Percentiles rank a stretch among this genome's conserved stretches.
Conservation (phyloP, 2,888 invertebrate species). For the Drosophila paracracens region DNA sequence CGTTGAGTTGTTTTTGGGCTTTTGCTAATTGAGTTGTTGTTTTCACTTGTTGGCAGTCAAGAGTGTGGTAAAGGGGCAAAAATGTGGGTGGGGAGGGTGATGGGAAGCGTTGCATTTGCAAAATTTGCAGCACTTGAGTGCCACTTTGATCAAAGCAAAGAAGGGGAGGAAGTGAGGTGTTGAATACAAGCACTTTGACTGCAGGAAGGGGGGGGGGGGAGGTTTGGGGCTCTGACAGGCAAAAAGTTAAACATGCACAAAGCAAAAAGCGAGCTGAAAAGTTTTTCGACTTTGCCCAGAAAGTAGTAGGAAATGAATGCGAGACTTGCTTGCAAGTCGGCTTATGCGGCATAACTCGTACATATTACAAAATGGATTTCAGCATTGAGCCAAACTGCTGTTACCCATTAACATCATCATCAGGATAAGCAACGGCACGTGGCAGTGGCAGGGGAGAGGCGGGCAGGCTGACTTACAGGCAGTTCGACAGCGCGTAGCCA, state of each 20-base stretch:
- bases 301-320: constrained; percentile 65
- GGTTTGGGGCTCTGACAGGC: constrained; percentile 41
- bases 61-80: constrained; percentile 13
- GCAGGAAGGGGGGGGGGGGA: background rate
- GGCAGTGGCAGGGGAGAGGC: background rate
- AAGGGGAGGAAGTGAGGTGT: background rate
- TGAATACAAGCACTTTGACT: constrained; percentile 25
- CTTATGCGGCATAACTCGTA: constrained; percentile 73
- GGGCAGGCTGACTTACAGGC: background rate
- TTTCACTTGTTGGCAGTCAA: constrained; percentile 47
- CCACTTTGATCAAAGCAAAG: constrained; percentile 61
- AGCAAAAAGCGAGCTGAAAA: constrained; percentile 61
- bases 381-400: constrained; percentile 26
- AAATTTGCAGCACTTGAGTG: constrained; percentile 57
- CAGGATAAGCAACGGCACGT: background rate
- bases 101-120: constrained; percentile 44
- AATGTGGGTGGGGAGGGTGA: background rate
- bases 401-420: constrained; percentile 9
- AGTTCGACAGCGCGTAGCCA: constrained; percentile 73
- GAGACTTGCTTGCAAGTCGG: constrained; percentile 28
- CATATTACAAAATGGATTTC: constrained; percentile 66
- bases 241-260: constrained; percentile 76
- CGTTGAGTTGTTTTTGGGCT: constrained; percentile 30
- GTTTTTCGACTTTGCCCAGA: constrained; percentile 61
- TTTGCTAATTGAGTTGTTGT: constrained; percentile 69